These are phyloP conservation scores for Zaprionus vittiger DNA, from an alignment of 1,140 invertebrate genomes.

Conservation along the genomic window DNA sequence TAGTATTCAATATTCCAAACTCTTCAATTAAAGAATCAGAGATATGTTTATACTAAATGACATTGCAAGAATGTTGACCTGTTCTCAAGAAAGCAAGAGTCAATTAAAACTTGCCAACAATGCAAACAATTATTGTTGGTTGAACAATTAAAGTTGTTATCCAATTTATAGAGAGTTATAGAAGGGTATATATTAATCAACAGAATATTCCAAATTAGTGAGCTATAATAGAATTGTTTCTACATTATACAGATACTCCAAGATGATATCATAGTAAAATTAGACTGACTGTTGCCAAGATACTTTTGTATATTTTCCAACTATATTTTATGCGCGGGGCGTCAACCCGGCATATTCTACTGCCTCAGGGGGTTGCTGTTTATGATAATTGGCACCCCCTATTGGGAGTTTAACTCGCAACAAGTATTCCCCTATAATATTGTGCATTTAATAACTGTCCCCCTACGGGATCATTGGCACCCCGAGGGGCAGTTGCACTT, in stretches of 20 bases:
- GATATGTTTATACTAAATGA: too few relatives aligned
- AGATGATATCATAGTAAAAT: not conserved
- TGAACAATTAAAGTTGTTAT: not conserved
- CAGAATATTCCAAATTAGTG: too few relatives aligned
- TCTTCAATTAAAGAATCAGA: too few relatives aligned
- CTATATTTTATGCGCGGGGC: not conserved
- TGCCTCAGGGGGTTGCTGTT: not conserved
- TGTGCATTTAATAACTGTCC: not conserved
- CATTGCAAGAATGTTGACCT: not conserved
- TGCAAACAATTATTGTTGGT: not conserved
- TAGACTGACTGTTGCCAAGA: not conserved
- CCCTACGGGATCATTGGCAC: not conserved
- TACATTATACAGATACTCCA: too few relatives aligned
- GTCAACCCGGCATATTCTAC: not conserved
- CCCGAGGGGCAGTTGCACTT: not conserved
- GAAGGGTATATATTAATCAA: too few relatives aligned
- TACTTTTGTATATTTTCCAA: not conserved
- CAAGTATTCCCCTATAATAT: not conserved
- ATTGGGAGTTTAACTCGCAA: not conserved
- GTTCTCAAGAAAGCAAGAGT: not conserved
- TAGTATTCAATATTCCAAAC: not conserved
- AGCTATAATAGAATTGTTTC: too few relatives aligned
- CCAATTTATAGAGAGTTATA: not conserved
- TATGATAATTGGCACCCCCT: not conserved
- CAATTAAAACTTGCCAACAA: not conserved